Evolutionary conservation across 2,888 invertebrate species (phyloP).

Genomic region (Germaria angustata): DNA sequence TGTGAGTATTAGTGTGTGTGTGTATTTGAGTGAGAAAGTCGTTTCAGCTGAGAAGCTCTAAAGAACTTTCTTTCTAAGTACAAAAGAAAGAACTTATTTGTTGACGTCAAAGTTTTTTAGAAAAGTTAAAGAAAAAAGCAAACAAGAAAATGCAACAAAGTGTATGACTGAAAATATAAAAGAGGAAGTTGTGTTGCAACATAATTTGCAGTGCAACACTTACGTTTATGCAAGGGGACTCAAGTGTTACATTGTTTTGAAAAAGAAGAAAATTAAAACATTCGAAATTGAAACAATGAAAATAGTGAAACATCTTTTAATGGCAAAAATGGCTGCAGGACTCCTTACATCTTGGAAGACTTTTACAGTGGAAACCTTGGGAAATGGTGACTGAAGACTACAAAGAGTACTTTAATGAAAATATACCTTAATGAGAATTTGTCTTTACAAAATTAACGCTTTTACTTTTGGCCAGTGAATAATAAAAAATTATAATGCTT

Average conservation of each 20-base stretch:
- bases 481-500: too few relatives aligned
- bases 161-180: constrained; percentile 18
- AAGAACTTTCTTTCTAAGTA: constrained; percentile 17
- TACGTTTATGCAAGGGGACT: constrained; percentile 27
- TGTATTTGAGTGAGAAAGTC: neutral
- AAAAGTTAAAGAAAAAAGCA: neutral
- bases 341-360: neutral
- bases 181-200: constrained; percentile 61
- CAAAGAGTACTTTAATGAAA: too few relatives aligned
- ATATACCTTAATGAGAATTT: too few relatives aligned
- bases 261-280: constrained; percentile 28
- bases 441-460: too few relatives aligned
- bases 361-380: too few relatives aligned
- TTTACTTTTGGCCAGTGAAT: too few relatives aligned
- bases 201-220: constrained; percentile 60
- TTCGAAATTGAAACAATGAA: constrained; percentile 1
- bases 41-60: constrained; percentile 37
- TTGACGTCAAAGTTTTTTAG: constrained; percentile 39
- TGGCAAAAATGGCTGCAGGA: neutral
- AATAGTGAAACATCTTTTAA: neutral
- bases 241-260: constrained; percentile 49
- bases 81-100: constrained; percentile 33
- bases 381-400: too few relatives aligned
- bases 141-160: constrained; percentile 27
- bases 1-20: too few relatives aligned